A percentile compares a stretch with the other conserved stretches of the same genome.
These are phyloP conservation scores for Dromas ardeola DNA, from an alignment of 2,113 vertebrate species.

Conservation along the genomic window DNA sequence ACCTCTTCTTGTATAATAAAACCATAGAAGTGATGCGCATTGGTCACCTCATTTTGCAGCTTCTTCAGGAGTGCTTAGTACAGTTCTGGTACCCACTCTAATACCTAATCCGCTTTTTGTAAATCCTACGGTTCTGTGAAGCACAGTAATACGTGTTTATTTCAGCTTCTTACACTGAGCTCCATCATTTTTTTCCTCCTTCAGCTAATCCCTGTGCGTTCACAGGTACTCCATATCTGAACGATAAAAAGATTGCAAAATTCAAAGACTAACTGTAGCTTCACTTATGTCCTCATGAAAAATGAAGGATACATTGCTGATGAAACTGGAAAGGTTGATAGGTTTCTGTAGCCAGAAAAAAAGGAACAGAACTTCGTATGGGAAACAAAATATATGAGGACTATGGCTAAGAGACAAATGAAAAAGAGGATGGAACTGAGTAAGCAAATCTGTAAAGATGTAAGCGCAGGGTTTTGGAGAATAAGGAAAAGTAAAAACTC, in stretches of 20 bases:
- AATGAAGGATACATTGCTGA: background rate
- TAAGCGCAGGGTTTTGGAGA: background rate
- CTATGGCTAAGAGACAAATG: background rate
- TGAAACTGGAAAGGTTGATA: background rate
- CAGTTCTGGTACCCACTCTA: background rate
- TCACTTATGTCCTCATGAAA: background rate
- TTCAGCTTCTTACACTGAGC: background rate
- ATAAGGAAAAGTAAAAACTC: background rate
- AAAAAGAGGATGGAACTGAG: background rate
- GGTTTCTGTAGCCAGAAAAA: background rate
- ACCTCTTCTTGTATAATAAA: background rate
- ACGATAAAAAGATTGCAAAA: background rate
- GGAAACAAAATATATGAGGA: background rate
- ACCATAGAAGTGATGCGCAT: background rate
- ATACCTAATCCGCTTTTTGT: background rate
- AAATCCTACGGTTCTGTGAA: background rate
- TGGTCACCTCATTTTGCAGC: background rate
- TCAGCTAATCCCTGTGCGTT: background rate
- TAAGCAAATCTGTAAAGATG: background rate
- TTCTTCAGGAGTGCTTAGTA: background rate
- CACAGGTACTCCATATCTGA: background rate
- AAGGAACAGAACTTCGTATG: background rate
- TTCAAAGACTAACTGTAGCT: background rate
- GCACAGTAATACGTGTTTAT: background rate
- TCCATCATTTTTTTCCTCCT: background rate